These are phyloP conservation scores for Podarcis muralis DNA, from an alignment of 2,113 vertebrate genomes.

Conservation along the genomic window DNA sequence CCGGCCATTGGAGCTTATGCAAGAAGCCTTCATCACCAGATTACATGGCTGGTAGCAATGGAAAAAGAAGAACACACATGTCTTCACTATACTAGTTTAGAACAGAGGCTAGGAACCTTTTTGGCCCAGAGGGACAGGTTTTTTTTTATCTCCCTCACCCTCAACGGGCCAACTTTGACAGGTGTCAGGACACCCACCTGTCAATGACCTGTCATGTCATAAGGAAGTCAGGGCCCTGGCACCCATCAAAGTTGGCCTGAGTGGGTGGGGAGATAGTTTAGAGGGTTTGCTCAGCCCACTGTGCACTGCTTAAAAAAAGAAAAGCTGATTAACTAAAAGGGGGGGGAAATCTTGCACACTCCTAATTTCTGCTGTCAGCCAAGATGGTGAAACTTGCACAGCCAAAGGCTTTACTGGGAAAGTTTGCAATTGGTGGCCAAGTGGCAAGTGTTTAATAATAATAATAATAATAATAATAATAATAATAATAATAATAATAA, in stretches of 20 bases:
- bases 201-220: too few species aligned
- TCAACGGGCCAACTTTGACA: too few species aligned
- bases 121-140: not conserved
- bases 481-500: too few species aligned
- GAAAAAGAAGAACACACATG: not conserved
- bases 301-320: not conserved
- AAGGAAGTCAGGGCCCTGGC: too few species aligned
- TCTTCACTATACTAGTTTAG: not conserved
- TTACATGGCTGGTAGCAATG: conserved; percentile 3
- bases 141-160: not conserved
- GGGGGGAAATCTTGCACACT: not conserved
- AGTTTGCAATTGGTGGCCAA: not conserved
- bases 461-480: too few species aligned
- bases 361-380: not conserved
- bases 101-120: not conserved
- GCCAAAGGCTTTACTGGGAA: not conserved
- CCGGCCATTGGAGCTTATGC: not conserved
- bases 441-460: too few species aligned
- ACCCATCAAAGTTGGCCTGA: too few species aligned
- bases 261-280: too few species aligned
- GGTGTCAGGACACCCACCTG: too few species aligned
- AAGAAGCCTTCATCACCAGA: conserved; percentile 10
- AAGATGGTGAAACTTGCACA: not conserved
- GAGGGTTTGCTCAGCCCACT: too few species aligned
- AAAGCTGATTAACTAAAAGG: not conserved